Percentiles rank a stretch among this genome's conserved stretches.
These are phyloP conservation scores for Eutrigla gurnardus DNA, from an alignment of 2,797 vertebrate genomes.

Conservation along the genomic window DNA sequence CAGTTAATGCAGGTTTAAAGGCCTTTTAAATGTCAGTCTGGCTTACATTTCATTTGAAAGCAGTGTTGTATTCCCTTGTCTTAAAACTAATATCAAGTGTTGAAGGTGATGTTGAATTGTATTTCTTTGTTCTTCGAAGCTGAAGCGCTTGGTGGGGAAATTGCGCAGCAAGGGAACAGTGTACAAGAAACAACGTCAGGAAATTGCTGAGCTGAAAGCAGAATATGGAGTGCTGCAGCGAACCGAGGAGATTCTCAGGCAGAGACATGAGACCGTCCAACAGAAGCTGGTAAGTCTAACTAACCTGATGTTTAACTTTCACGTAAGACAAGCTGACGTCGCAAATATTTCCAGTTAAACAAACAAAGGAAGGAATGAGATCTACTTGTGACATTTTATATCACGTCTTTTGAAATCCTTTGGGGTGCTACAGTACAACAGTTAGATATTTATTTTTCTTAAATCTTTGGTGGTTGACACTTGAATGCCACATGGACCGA, in stretches of 20 bases:
- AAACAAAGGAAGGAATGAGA: neutral
- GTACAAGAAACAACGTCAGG: slow-evolving; percentile 92
- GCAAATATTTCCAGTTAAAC: neutral
- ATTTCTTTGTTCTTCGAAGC: slow-evolving; percentile 73
- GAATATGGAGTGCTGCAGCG: slow-evolving; percentile 94
- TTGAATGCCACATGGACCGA: neutral
- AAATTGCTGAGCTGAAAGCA: slow-evolving; percentile 89
- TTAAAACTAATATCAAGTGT: neutral
- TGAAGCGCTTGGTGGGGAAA: slow-evolving; percentile 94
- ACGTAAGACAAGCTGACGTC: neutral
- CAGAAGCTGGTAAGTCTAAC: slow-evolving; percentile 90
- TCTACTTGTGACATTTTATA: neutral
- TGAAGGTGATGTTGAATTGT: slow-evolving; percentile 7
- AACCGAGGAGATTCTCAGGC: slow-evolving; percentile 92
- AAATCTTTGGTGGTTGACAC: neutral
- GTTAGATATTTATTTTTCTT: neutral
- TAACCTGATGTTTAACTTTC: neutral
- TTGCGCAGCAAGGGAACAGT: slow-evolving; percentile 91
- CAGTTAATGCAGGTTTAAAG: neutral
- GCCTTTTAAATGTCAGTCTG: neutral
- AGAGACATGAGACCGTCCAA: slow-evolving; percentile 87
- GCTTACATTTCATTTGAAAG: neutral
- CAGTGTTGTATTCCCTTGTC: neutral
- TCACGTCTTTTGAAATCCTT: neutral
- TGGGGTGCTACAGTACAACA: neutral